These are phyloP conservation scores for Triops longicaudatus DNA, from an alignment of 1,140 invertebrate genomes.

Conservation along the genomic window DNA sequence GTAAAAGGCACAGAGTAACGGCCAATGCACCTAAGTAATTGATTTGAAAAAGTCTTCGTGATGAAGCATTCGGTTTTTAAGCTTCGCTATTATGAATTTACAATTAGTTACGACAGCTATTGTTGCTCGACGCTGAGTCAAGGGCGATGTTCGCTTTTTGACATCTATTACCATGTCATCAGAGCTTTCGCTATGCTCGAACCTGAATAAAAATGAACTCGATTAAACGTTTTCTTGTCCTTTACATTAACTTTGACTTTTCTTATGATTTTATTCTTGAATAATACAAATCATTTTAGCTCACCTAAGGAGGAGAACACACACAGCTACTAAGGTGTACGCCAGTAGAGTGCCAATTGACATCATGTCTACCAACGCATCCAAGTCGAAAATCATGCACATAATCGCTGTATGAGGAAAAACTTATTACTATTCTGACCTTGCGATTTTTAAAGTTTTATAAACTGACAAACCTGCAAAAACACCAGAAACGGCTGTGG, in stretches of 20 bases:
- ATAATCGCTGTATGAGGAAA: slow-evolving; percentile 1
- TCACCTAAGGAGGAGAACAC: slow-evolving; percentile 84
- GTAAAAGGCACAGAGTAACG: slow-evolving; percentile 16
- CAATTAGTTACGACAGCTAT: neutral
- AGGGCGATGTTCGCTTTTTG: slow-evolving; percentile 30
- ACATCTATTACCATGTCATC: slow-evolving; percentile 24
- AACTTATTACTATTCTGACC: neutral
- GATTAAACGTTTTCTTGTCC: too few species aligned
- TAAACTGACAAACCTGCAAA: slow-evolving; percentile 60
- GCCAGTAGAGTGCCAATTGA: slow-evolving; percentile 70
- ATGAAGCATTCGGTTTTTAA: neutral
- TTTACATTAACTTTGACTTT: too few species aligned
- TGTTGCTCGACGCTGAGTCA: slow-evolving; percentile 25
- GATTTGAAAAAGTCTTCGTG: neutral
- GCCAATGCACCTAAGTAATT: neutral
- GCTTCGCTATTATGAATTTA: neutral
- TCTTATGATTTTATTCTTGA: too few species aligned
- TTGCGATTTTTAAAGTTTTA: neutral
- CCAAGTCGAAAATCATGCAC: slow-evolving; percentile 24
- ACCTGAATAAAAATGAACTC: slow-evolving; percentile 54
- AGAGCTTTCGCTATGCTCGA: slow-evolving; percentile 39
- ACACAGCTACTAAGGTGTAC: slow-evolving; percentile 82
- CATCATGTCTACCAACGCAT: slow-evolving; percentile 30
- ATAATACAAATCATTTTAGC: slow-evolving; percentile 40
- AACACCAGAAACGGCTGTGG: slow-evolving; percentile 68